Base-by-base conservation (phyloP, 2,113 vertebrate species). In the Drymodes brunneopygia region DNA sequence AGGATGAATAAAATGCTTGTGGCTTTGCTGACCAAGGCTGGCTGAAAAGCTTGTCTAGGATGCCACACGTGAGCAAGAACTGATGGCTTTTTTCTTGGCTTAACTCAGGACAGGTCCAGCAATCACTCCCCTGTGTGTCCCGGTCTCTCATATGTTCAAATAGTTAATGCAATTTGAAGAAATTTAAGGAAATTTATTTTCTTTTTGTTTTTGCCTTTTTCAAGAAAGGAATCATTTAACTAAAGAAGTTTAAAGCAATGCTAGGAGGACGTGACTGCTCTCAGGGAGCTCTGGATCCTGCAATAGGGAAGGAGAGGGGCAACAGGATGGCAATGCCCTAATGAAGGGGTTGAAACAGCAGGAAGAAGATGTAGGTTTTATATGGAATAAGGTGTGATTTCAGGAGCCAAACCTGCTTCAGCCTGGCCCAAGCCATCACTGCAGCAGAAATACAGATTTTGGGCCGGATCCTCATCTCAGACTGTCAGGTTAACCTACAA, bases 91-190 rank as follows among this genome's bases (percentile, higher is more conserved):
- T 48, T 57, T 79, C 35, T 27, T 0, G 12, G 22, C 24, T 78
- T 62, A 74, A 36, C 9, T 81, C 65, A 71, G 31, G 10, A 27
- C 2, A 9, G 40, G 17, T 53, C 53, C 53, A 57, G 66, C 18
- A 56, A 54, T 11, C 42, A 29, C 3, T 44, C 1, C 1, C 1
- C 3, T 67, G 29, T 0, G 0, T 35, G 35, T 53, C 28, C 13
- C 5, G 0, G 13, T 40, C 23, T 72, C 44, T 62, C 8, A 2
- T 5, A 23, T 10, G 19, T 45, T n/a, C 40, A 51, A 82, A 79
- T 33, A 22, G 9, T 77, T 53, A n/a, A 65, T 6, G 13, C 6
- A 35, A 40, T 73, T 77, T 13, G 5, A 56, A 81, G 75, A 77
- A 83, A 82, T 5, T 35, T 8, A 44, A 64, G 60, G 7, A 44